Base-by-base conservation (phyloP, 2,797 vertebrate species). In the Amphiprion clarkii region DNA sequence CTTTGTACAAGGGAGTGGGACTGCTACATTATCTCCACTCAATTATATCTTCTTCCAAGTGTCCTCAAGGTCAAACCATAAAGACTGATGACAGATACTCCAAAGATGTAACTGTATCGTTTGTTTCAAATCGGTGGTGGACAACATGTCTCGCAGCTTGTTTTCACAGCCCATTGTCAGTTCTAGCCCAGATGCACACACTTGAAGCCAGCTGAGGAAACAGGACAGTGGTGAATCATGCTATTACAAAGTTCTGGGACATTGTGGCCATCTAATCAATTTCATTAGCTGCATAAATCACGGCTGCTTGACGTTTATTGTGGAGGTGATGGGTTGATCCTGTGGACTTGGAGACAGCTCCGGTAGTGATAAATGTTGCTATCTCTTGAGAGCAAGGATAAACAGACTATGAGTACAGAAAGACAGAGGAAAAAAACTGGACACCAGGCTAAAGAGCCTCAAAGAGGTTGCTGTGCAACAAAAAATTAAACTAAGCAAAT, bases 251-350 rank as follows among this genome's bases (percentile, higher is more conserved):
- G 84, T 84, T 80, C 88, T 59, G 73, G 80, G 88, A 94, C 95
- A 94, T 95, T 85, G 78, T 68, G 59, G 75, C 83, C 79, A 55
- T 87, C 87, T 97, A 96, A 99, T 98, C 97, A 96, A 97, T 98
- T 96, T 96, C 95, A 96, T 95, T 95, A 96, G 96, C 93, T 93
- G 90, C 95, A 96, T 98, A 96, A 97, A 97, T 98, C 97, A 97
- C 89, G 92, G 75, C 91, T 84, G 90, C 91, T 90, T 96, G 98
- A 98, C 97, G 86, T 99, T 98, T 98, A 99, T 97, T 95, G 91
- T 94, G 87, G 91, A 93, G 93, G 77, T 94, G 96, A 96, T 97
- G 97, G 95, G 96, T 96, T 97, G 93, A 96, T 97, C 95, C 95
- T 89, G 92, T 96, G 95, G 96, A 95, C 96, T 91, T 93, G 94